Conservation (phyloP, 2,113 vertebrate species). For the Oenanthe oenanthe region DNA sequence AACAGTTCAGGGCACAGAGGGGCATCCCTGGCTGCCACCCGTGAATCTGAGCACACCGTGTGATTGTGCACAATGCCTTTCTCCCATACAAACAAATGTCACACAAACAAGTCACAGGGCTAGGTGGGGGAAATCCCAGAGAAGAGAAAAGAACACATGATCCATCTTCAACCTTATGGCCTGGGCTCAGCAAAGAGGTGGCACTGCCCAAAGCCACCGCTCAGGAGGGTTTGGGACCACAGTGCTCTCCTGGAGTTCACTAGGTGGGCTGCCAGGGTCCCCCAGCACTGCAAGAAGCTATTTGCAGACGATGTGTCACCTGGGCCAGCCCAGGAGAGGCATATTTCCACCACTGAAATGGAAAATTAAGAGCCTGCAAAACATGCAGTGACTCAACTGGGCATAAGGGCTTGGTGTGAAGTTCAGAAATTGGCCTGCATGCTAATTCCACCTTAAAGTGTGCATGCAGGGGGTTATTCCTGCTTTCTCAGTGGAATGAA, state of each 20-base stretch:
- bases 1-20: slow-evolving; percentile 15
- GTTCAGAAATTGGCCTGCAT: background rate
- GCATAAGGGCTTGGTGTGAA: background rate
- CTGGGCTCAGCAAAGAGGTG: background rate
- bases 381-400: background rate
- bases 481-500: background rate
- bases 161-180: background rate
- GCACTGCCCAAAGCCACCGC: fast-evolving
- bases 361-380: background rate
- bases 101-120: background rate
- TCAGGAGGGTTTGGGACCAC: fast-evolving
- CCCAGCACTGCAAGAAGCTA: background rate
- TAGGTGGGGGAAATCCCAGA: background rate
- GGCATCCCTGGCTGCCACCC: background rate
- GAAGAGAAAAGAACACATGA: background rate
- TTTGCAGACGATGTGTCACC: background rate
- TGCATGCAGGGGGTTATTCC: fast-evolving
- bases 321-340: background rate
- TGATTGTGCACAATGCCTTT: background rate
- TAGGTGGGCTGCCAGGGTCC: fast-evolving
- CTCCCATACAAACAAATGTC: background rate
- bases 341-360: background rate
- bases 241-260: background rate
- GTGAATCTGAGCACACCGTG: background rate
- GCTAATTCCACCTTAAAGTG: background rate